A percentile compares a stretch with the other conserved stretches of the same genome.
These are phyloP conservation scores for Tetramorium bicarinatum DNA, from an alignment of 2,888 invertebrate genomes.

Conservation along the genomic window DNA sequence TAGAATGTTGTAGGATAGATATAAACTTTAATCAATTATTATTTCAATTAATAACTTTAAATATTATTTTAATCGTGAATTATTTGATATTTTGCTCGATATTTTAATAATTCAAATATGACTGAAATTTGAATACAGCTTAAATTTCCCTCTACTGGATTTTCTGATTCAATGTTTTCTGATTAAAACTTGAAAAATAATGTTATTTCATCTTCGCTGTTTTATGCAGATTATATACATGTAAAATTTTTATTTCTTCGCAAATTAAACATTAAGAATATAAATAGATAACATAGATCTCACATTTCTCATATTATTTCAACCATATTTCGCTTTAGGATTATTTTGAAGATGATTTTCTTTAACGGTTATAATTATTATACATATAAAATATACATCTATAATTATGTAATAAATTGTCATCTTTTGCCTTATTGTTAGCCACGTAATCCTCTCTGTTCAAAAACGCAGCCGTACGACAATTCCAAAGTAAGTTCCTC, in stretches of 20 bases:
- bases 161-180: conserved; percentile 5
- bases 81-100: neutral
- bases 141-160: neutral
- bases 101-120: neutral
- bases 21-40: neutral
- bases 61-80: neutral
- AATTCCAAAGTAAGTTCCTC: neutral
- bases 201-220: neutral
- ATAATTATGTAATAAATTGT: neutral
- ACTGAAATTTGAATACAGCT: conserved; percentile 23
- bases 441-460: neutral
- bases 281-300: neutral
- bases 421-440: neutral
- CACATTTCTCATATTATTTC: neutral
- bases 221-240: neutral
- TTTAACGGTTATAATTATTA: neutral
- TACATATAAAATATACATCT: neutral
- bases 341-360: neutral
- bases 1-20: neutral
- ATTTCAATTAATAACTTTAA: neutral
- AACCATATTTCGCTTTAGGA: neutral
- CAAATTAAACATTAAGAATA: neutral
- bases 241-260: neutral
- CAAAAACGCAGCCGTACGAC: neutral
- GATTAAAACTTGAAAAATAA: neutral